Evolutionary conservation across 92 coral and sea anemone genomes (phyloP).

Genomic region (Epizoanthus stellaris): DNA sequence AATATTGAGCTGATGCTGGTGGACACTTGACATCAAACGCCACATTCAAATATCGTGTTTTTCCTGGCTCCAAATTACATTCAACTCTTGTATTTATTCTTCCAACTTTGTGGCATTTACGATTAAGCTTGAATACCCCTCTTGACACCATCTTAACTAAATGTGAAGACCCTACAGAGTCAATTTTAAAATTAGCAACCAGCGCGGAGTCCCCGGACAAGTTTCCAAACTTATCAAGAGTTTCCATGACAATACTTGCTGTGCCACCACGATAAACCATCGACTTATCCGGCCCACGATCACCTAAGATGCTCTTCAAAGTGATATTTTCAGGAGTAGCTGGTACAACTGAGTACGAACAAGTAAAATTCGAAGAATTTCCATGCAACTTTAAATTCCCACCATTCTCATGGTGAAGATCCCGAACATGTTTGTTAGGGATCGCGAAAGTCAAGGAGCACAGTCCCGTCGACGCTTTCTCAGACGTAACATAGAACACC

Average conservation of each 20-base stretch:
- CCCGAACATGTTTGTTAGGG: neutral
- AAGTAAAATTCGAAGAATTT: neutral
- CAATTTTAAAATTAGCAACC: neutral
- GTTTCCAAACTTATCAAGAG: constrained; percentile 22
- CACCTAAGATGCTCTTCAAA: neutral
- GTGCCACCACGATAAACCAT: constrained; percentile 25
- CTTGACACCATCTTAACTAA: neutral
- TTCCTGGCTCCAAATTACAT: neutral
- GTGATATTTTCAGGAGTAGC: neutral
- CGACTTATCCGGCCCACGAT: neutral
- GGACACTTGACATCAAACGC: neutral
- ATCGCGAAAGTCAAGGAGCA: neutral
- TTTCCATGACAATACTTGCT: neutral
- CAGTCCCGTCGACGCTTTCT: neutral
- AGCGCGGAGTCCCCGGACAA: constrained; percentile 2
- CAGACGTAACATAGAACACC: neutral
- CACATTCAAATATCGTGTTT: neutral
- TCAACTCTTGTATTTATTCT: constrained; percentile 8
- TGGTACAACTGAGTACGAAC: constrained; percentile 17
- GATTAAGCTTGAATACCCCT: constrained; percentile 1
- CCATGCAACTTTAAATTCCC: neutral
- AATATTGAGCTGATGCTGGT: neutral
- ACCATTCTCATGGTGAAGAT: neutral
- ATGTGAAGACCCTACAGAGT: neutral
- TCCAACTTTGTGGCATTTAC: constrained; percentile 19